Conservation (phyloP, 2,888 invertebrate species). For the Himalopsyche japonica region DNA sequence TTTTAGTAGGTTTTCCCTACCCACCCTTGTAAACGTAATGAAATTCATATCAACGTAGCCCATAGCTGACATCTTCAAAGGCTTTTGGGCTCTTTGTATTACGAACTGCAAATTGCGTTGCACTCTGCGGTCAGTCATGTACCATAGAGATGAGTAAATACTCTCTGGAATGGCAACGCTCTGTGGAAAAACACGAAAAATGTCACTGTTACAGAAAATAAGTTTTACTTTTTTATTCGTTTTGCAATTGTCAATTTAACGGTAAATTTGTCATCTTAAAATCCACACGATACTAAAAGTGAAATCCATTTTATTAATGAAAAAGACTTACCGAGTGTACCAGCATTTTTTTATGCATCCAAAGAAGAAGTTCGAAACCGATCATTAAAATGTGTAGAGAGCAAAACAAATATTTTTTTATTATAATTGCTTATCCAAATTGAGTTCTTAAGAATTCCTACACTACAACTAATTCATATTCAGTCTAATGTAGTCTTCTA, state of each 20-base stretch:
- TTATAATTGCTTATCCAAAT: too few species aligned
- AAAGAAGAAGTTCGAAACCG: too few species aligned
- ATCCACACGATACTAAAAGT: too few species aligned
- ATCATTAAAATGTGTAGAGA: too few species aligned
- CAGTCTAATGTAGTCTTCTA: too few species aligned
- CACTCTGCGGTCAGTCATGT: slow-evolving; percentile 46
- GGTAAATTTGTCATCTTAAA: too few species aligned
- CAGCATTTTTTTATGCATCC: too few species aligned
- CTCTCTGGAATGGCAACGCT: slow-evolving; percentile 48
- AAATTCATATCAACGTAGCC: slow-evolving; percentile 52
- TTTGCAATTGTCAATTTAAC: neutral
- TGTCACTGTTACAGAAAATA: neutral
- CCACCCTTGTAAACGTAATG: slow-evolving; percentile 51
- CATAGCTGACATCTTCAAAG: slow-evolving; percentile 50
- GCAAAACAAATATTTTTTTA: too few species aligned
- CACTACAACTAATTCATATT: too few species aligned
- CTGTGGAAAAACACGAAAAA: slow-evolving; percentile 44
- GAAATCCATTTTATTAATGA: too few species aligned
- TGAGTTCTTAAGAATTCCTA: too few species aligned
- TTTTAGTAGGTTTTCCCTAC: slow-evolving; percentile 36
- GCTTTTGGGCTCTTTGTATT: slow-evolving; percentile 50
- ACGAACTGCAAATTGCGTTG: slow-evolving; percentile 49
- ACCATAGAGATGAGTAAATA: slow-evolving; percentile 51
- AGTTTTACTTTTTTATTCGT: neutral
- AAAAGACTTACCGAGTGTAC: too few species aligned